Conservation (phyloP, 2,797 vertebrate species). For the Adrianichthys oophorus region DNA sequence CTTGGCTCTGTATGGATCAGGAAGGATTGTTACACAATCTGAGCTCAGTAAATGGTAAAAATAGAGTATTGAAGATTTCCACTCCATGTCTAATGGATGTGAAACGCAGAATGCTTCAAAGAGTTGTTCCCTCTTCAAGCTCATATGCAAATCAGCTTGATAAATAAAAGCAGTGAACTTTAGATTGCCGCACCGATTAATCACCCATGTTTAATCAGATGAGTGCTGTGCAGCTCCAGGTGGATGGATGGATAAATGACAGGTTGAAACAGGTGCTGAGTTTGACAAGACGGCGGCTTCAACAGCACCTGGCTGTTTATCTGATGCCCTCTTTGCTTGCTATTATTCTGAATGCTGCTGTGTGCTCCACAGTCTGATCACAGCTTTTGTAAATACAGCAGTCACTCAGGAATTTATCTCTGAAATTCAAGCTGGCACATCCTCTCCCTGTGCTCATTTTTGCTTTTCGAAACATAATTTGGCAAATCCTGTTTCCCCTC, state of each 20-base stretch:
- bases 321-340: constrained; percentile 33
- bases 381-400: constrained; percentile 36
- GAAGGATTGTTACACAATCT: neutral
- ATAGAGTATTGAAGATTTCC: constrained; percentile 16
- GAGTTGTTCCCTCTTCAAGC: constrained; percentile 46
- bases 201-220: constrained; percentile 57
- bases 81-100: constrained; percentile 19
- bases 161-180: constrained; percentile 49
- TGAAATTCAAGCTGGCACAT: constrained; percentile 60
- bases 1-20: neutral
- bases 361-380: constrained; percentile 39
- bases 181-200: constrained; percentile 42
- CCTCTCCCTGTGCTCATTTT: constrained; percentile 60
- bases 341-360: constrained; percentile 49
- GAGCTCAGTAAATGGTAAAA: constrained; percentile 3
- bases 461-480: constrained; percentile 59
- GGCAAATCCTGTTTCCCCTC: constrained; percentile 49
- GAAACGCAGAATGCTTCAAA: constrained; percentile 27
- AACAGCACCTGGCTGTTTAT: constrained; percentile 53
- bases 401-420: constrained; percentile 63
- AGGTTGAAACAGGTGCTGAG: constrained; percentile 39
- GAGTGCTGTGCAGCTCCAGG: constrained; percentile 26
- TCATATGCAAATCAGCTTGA: constrained; percentile 57
- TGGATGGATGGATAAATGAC: constrained; percentile 43
- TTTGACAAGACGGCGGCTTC: constrained; percentile 41